Percentiles rank a stretch among this genome's conserved stretches.
Evolutionary conservation across 2,113 vertebrate species (phyloP).

Genomic region (Hippocampus guttulatus): DNA sequence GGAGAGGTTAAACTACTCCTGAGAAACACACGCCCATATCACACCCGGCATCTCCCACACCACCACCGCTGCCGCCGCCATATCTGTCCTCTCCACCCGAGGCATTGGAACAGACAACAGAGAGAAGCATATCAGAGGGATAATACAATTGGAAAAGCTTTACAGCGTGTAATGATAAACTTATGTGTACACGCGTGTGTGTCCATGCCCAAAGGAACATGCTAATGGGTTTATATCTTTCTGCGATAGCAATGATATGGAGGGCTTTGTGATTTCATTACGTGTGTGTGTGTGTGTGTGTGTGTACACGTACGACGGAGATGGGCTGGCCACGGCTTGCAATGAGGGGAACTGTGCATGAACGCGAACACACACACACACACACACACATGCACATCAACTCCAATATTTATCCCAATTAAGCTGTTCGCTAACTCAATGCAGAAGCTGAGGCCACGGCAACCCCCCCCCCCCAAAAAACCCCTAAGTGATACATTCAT

Average conservation of each 20-base stretch:
- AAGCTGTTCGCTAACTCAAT: conserved; percentile 87
- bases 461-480: background rate
- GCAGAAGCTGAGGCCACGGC: conserved; percentile 26
- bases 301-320: conserved; percentile 55
- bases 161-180: conserved; percentile 79
- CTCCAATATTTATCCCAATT: conserved; percentile 82
- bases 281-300: conserved; percentile 35
- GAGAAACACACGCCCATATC: background rate
- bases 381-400: conserved; percentile 47
- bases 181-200: conserved; percentile 52
- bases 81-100: conserved; percentile 62
- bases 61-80: background rate
- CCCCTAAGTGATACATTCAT: conserved; percentile 53
- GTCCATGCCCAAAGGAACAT: conserved; percentile 80
- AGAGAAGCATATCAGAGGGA: conserved; percentile 74
- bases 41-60: conserved; percentile 25
- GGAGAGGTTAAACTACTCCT: too few relatives aligned
- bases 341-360: conserved; percentile 18
- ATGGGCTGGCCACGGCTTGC: conserved; percentile 61
- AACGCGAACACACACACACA: conserved; percentile 1
- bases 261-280: conserved; percentile 93
- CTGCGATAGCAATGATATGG: conserved; percentile 91
- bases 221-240: conserved; percentile 91
- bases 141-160: conserved; percentile 79
- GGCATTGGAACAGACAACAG: conserved; percentile 70